Evolutionary conservation across 2,888 invertebrate species (phyloP), one percentile per base, ranked within the genome.

Genomic region (Cosmorhoe ocellata): DNA sequence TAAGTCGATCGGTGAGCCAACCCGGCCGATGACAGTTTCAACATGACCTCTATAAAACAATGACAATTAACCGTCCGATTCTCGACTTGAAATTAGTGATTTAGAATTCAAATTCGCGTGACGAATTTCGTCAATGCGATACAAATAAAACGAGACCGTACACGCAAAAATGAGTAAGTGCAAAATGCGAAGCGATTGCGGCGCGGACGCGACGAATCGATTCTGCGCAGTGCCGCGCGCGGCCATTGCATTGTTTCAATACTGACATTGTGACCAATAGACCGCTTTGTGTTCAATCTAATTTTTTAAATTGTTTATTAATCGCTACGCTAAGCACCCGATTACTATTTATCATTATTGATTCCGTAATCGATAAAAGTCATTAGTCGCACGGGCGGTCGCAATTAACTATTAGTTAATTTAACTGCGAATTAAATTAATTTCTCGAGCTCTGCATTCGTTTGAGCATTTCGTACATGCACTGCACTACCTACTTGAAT

Each of bases 1-100:
- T 88, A 88, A 89, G 75, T 76, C 70, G 69, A 74, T 74, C 79
- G 79, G 74, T 85, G 76, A 76, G 79, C 79, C 79, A 87, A 88
- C 55, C 40, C 56, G 64, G 58, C 64, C 62, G 74, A 66, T 77
- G 81, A 80, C 81, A 79, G 71, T 88, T 85, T 78, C 86, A 76
- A 81, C 84, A 84, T 66, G 66, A 66, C 70, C 74, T 70, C 74
- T 64, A 69, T 81, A 81, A 82, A 73, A 87, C 86, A 87, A 88
- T 83, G 81, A 77, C 80, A 74, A 74, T 72, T 69, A 67, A 59
- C 46, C 64, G 67, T 60, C 60, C 70, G 72, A 76, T 71, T 72
- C 58, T 71, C 62, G 61, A 76, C 69, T 69, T 66, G 70, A 52
- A 31, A 67, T 72, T 73, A 67, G 66, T 61, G 66, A 69, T 64